These are phyloP conservation scores for Aptenodytes patagonicus DNA, from an alignment of 2,113 vertebrate species.

Conservation along the genomic window DNA sequence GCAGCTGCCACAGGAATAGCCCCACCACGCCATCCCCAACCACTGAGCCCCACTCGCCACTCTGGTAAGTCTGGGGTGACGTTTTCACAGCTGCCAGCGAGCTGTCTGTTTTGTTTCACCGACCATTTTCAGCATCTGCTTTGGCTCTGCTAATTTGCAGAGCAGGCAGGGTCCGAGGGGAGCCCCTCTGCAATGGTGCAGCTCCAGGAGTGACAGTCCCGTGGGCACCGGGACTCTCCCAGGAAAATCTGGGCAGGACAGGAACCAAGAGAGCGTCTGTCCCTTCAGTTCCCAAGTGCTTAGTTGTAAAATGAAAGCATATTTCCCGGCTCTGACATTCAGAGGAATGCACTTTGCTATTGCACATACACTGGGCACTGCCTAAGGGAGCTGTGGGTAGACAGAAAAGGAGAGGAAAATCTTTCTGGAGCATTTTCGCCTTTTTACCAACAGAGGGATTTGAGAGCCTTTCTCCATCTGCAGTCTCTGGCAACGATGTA, in stretches of 20 bases:
- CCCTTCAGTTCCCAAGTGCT: background rate
- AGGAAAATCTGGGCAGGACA: background rate
- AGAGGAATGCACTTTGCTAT: background rate
- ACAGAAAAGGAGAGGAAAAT: background rate
- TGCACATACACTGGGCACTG: background rate
- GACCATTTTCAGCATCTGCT: background rate
- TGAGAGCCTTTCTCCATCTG: conserved; percentile 57
- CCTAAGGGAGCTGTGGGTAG: background rate
- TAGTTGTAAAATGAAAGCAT: background rate
- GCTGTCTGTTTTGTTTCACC: background rate
- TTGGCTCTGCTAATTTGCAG: background rate
- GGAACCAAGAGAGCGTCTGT: background rate
- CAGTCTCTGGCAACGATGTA: background rate
- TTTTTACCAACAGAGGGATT: conserved; percentile 70
- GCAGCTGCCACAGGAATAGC: background rate
- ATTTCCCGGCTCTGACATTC: background rate
- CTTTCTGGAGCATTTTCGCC: conserved; percentile 43
- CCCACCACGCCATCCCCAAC: fast-evolving
- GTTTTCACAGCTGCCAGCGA: background rate
- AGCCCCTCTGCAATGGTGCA: fast-evolving
- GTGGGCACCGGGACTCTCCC: fast-evolving
- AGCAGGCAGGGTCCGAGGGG: background rate
- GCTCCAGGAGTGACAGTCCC: background rate
- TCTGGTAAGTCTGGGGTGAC: fast-evolving
- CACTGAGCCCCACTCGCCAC: fast-evolving